Evolutionary conservation across 2,797 vertebrate genomes (phyloP).

Genomic region (Gypaetus barbatus): DNA sequence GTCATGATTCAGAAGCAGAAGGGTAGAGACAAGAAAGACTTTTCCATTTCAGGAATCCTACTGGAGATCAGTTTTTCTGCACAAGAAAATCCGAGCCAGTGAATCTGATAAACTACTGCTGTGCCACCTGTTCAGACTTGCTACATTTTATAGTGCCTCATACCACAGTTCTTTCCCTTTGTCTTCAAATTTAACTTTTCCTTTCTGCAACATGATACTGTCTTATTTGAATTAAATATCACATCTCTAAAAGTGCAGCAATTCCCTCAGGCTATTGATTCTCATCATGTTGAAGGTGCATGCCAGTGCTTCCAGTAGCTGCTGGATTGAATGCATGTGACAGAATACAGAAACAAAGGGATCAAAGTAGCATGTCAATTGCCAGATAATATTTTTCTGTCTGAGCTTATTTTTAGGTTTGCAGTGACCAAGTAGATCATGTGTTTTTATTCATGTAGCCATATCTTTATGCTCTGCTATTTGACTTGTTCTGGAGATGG

Average conservation of each 20-base stretch:
- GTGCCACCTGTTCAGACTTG: not conserved
- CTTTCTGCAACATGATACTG: not conserved
- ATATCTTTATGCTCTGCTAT: slow-evolving; percentile 58
- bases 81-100: not conserved
- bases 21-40: not conserved
- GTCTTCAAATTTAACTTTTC: not conserved
- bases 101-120: not conserved
- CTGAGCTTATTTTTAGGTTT: slow-evolving; percentile 61
- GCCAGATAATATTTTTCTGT: slow-evolving; percentile 66
- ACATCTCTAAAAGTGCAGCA: not conserved
- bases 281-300: not conserved
- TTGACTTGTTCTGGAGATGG: slow-evolving; percentile 71
- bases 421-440: slow-evolving; percentile 60
- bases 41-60: not conserved
- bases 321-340: slow-evolving; percentile 49
- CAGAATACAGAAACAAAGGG: slow-evolving; percentile 66
- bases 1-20: not conserved
- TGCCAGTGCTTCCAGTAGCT: slow-evolving; percentile 54
- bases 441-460: slow-evolving; percentile 74
- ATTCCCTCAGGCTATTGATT: not conserved
- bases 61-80: not conserved
- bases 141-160: not conserved
- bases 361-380: slow-evolving; percentile 72
- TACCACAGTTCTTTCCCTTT: not conserved
- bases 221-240: not conserved